Conservation (phyloP, 35 echinoderm and acorn worm genomes). For the Chiridota heheva region DNA sequence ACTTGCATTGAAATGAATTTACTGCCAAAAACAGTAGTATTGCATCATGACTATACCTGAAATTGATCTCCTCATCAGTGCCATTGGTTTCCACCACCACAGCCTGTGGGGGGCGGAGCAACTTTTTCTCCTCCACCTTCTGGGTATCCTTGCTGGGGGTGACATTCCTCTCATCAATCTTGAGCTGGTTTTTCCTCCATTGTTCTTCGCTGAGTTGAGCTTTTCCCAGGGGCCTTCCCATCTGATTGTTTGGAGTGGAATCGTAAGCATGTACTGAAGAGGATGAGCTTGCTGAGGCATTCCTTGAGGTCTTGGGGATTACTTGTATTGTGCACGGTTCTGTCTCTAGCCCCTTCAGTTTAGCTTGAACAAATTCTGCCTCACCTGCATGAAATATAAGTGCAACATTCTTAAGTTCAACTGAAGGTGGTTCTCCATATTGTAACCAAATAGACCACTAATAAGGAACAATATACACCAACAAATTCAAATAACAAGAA, state of each 20-base stretch:
- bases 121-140: constrained; percentile 57
- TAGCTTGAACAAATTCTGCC: constrained; percentile 77
- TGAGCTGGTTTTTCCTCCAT: constrained; percentile 72
- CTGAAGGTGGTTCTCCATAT: background rate
- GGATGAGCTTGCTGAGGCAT: background rate
- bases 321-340: constrained; percentile 64
- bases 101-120: constrained; percentile 56
- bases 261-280: background rate
- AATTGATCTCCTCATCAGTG: constrained; percentile 55
- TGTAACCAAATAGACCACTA: background rate
- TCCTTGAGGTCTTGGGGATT: constrained; percentile 39
- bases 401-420: too few species aligned
- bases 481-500: background rate
- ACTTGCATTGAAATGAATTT: too few species aligned
- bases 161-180: constrained; percentile 76
- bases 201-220: constrained; percentile 63
- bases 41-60: too few species aligned
- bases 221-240: constrained; percentile 16
- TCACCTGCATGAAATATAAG: constrained; percentile 45
- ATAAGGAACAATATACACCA: background rate
- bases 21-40: too few species aligned
- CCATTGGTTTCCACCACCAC: constrained; percentile 12
- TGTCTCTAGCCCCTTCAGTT: constrained; percentile 78
- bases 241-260: constrained; percentile 39
- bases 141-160: constrained; percentile 54